Base-by-base conservation (phyloP, 1,140 invertebrate species). In the Ceratina japonica region DNA sequence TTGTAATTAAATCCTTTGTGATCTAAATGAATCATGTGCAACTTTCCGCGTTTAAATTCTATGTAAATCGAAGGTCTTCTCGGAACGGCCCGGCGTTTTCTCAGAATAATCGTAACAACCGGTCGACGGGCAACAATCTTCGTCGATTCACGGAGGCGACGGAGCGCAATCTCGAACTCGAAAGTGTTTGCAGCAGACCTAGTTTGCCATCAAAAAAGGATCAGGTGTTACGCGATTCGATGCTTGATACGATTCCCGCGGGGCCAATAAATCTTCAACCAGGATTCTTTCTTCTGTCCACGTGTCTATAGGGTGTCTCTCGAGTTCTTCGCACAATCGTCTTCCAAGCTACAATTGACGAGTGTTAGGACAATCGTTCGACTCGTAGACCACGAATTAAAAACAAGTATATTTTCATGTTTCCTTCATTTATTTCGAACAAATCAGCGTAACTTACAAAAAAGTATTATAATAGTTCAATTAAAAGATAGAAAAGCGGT, bases 221-320 rank as follows among this genome's bases (percentile, higher is more conserved):
- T 56, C 59, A 65, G 63, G 56, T 56, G 64, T 66, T 27, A 52
- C 75, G 72, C 31, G 56, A 82, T 74, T 79, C 75, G 75, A 82
- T 70, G 68, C n/a, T 27, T 31, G 52, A 44, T 59, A 49, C 64
- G 81, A 74, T 83, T 70, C 80, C 64, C 54, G 12, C 31, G 82
- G 75, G 82, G 64, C 69, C 70, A 64, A 83, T 83, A 82, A 83
- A 83, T 83, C 49, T 44, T 58, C n/a, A 18, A 66, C 51, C 59
- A 12, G 27, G 64, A 82, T 83, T 79, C 75, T 63, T 71, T 82
- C 63, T 65, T 54, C 44, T 54, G 27, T 0, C 18, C 16, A 31
- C 66, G 7, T 59, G 44, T 59, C 66, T 24, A n/a, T n/a, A 51
- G 44, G 27, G n/a, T 71, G 37, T 44, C 37, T 44, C 10, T 44